Base-by-base conservation (phyloP, 1,140 invertebrate genomes). In the Hyles vespertilio region DNA sequence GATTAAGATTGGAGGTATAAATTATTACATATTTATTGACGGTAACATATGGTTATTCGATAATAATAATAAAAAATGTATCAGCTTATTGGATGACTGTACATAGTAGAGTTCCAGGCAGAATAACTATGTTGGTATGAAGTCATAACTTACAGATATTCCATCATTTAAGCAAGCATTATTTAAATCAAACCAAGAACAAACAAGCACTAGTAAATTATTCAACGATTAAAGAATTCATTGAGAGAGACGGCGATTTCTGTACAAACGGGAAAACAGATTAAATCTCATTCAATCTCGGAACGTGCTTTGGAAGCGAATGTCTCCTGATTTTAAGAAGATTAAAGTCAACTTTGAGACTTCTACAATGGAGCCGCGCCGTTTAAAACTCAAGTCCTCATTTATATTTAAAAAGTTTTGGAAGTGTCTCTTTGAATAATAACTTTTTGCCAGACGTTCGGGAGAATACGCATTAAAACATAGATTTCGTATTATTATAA, bases 221-320 rank as follows among this genome's bases (percentile, higher is more conserved):
- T 87, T 79, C 78, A 82, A 74, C 75, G 77, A 81, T 82, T 77
- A 79, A 73, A 65, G 66, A 71, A 76, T 74, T 71, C 69, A 72
- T 76, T 71, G 65, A 72, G 65, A 52, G 64, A 67, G 66, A 56
- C 59, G 61, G 57, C 63, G 67, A 75, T 71, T 77, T 78, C 74
- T 81, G 71, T 75, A 73, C 54, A 68, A 72, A 76, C 64, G 65
- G 73, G 70, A 65, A 67, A 74, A 79, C 73, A 81, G 79, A 85
- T 87, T 84, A 79, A 80, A 83, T 79, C 74, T 79, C 59, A 77
- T 77, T 74, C 71, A 79, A 74, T 64, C 68, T 55, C 58, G 58
- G 74, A 75, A 84, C 84, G 84, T 85, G 82, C 79, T 70, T 81
- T 63, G 77, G 60, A 71, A 81, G 72, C 73, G 67, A 85, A 85